phyloP scores from a whole-genome alignment of 2,113 vertebrate species.

The Gambusia affinis region DNA sequence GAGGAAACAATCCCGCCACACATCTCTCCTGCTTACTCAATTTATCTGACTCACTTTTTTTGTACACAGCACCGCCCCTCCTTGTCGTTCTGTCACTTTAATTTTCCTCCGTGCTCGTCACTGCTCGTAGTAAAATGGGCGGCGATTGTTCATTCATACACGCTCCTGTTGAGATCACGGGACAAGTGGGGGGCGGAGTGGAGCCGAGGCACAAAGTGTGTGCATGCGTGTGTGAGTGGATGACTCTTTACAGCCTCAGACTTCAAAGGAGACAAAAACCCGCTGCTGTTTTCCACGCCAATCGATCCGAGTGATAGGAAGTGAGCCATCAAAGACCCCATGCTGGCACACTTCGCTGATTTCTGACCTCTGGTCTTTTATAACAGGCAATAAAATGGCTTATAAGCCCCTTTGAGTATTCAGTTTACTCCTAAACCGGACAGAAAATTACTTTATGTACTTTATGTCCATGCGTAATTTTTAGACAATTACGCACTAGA shows the following conservation, averaged over 20 bases:
- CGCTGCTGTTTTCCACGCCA: conserved; percentile 57
- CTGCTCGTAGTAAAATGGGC: conserved; percentile 65
- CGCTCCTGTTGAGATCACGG: conserved; percentile 50
- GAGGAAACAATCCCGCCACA: background rate
- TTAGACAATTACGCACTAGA: background rate
- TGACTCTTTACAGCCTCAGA: conserved; percentile 51
- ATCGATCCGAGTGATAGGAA: conserved; percentile 69
- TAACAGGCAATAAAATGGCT: conserved; percentile 58
- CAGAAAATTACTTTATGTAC: background rate
- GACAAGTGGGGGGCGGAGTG: conserved; percentile 57
- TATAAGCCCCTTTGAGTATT: conserved; percentile 14
- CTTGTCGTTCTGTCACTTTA: background rate
- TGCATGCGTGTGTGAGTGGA: background rate
- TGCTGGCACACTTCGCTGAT: conserved; percentile 55
- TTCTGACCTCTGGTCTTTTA: conserved; percentile 56
- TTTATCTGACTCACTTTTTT: conserved; percentile 24
- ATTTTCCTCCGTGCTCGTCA: conserved; percentile 45
- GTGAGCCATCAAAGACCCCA: conserved; percentile 66
- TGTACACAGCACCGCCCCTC: background rate
- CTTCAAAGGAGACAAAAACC: conserved; percentile 57
- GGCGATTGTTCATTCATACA: conserved; percentile 69
- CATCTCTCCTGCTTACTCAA: conserved; percentile 29
- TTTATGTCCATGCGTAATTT: background rate
- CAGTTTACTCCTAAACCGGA: background rate
- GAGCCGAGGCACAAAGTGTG: conserved; percentile 30